Percentiles rank a stretch among this genome's conserved stretches.
Evolutionary conservation across 2,797 vertebrate genomes (phyloP).

Genomic region (Gambelia wislizenii): DNA sequence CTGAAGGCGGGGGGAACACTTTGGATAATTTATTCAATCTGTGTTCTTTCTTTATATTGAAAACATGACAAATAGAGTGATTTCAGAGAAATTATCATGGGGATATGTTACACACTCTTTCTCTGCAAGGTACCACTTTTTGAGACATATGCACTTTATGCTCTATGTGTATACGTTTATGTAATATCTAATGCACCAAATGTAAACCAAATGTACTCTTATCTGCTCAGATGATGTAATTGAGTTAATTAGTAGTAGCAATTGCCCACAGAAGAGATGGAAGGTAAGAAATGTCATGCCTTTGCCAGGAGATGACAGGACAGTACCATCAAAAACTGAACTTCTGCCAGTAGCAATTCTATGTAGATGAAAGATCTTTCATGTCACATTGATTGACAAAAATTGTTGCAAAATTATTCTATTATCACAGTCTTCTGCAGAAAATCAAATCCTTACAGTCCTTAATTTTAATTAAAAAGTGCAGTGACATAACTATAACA

Average conservation of each 20-base stretch:
- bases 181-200: constrained; percentile 1
- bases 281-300: constrained; percentile 47
- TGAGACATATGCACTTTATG: constrained; percentile 12
- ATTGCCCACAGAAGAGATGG: constrained; percentile 31
- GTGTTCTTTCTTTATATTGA: neutral
- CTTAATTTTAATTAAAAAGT: neutral
- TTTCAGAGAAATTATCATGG: neutral
- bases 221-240: constrained; percentile 59
- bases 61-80: neutral
- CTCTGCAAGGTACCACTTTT: constrained; percentile 26
- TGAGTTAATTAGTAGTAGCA: constrained; percentile 62
- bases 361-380: constrained; percentile 28
- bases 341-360: constrained; percentile 27
- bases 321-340: neutral
- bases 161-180: no score
- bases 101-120: constrained; percentile 11
- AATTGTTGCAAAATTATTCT: neutral
- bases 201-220: constrained; percentile 43
- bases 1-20: neutral
- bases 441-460: constrained; percentile 9
- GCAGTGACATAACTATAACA: neutral
- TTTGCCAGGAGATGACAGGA: constrained; percentile 39
- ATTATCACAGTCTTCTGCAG: neutral
- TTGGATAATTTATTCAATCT: neutral
- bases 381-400: constrained; percentile 19